Percentiles rank a stretch among this genome's conserved stretches.
Conservation (phyloP, 1,140 invertebrate species). For the Pseudomyrmex dendroicus region DNA sequence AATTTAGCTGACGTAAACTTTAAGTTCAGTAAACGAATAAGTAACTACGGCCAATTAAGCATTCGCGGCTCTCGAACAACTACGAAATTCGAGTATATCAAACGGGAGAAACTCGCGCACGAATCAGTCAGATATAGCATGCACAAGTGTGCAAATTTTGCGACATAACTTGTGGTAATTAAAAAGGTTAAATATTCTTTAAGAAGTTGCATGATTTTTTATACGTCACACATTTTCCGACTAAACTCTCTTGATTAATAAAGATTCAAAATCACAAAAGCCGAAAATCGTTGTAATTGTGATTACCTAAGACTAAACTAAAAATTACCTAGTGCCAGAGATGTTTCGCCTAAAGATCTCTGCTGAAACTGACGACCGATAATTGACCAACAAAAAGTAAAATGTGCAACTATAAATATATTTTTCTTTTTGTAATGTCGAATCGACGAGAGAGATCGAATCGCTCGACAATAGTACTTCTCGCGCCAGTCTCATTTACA, state of each 20-base stretch:
- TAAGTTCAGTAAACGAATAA: not conserved
- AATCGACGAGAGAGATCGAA: not conserved
- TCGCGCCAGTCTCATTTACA: slow-evolving; percentile 34
- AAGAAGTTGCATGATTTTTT: slow-evolving; percentile 17
- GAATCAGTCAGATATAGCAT: not conserved
- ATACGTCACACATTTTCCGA: not conserved
- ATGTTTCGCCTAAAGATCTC: not conserved
- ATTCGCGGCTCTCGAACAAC: slow-evolving; percentile 52
- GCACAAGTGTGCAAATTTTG: not conserved
- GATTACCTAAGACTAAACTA: slow-evolving; percentile 14
- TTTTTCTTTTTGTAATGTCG: not conserved
- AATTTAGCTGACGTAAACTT: slow-evolving; percentile 19
- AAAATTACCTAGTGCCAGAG: not conserved
- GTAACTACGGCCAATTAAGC: slow-evolving; percentile 56
- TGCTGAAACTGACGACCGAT: not conserved
- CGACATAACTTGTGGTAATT: not conserved
- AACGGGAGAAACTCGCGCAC: not conserved
- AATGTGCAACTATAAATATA: not conserved
- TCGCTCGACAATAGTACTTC: not conserved
- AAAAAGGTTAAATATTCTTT: not conserved
- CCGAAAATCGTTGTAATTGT: not conserved
- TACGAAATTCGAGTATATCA: slow-evolving; percentile 36
- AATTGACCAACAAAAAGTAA: not conserved
- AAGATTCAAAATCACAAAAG: slow-evolving; percentile 1
- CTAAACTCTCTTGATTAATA: slow-evolving; percentile 1